A percentile compares a stretch with the other conserved stretches of the same genome.
Evolutionary conservation across 2,113 vertebrate genomes (phyloP).

Genomic region (Phalacrocorax aristotelis): DNA sequence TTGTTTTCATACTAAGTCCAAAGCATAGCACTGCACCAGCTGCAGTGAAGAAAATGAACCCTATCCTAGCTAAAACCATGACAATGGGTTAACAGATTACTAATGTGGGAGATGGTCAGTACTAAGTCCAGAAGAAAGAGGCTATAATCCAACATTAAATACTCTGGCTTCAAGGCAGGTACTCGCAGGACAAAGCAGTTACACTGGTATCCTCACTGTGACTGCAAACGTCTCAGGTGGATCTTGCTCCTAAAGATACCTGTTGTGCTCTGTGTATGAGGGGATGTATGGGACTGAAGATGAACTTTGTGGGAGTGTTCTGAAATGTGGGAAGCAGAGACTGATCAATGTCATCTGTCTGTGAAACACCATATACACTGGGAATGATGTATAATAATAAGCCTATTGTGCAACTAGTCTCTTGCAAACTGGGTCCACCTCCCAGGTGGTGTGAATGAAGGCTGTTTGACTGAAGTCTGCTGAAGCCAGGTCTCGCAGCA

Average conservation of each 20-base stretch:
- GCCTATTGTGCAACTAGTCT: neutral
- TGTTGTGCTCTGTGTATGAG: neutral
- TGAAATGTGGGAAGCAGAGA: neutral
- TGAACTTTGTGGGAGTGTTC: neutral
- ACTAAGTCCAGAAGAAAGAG: neutral
- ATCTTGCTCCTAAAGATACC: neutral
- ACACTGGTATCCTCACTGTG: neutral
- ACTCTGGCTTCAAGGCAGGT: neutral
- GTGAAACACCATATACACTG: neutral
- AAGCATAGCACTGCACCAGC: too few species aligned
- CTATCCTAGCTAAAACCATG: too few species aligned
- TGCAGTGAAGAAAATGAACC: too few species aligned
- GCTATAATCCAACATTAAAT: neutral
- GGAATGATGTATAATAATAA: neutral
- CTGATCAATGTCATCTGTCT: neutral
- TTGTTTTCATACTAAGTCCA: too few species aligned
- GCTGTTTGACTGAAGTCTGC: neutral
- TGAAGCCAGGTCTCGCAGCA: neutral
- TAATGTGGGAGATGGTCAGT: neutral
- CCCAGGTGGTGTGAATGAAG: neutral
- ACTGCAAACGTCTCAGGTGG: neutral
- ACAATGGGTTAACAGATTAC: neutral
- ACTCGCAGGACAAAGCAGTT: neutral
- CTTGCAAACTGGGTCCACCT: neutral
- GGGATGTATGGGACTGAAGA: neutral